A percentile compares a stretch with the other conserved stretches of the same genome.
These are phyloP conservation scores for Agriotes lineatus DNA, from an alignment of 2,888 invertebrate species.

Conservation along the genomic window DNA sequence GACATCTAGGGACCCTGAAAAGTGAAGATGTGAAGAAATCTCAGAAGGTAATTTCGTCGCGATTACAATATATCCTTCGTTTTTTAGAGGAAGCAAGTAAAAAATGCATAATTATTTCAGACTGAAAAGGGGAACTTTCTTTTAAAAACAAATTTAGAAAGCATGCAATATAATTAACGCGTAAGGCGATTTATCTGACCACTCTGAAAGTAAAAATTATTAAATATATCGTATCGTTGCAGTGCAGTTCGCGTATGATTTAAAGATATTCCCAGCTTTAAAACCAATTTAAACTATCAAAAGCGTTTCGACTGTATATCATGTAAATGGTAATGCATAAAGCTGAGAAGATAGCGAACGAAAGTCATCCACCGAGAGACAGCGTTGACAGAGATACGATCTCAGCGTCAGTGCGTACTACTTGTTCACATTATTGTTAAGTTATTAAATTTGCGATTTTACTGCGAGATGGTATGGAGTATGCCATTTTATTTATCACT, in stretches of 20 bases:
- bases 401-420: constrained; percentile 25
- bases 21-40: no score
- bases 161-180: no score
- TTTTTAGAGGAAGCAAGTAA: no score
- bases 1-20: no score
- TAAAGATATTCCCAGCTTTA: not conserved
- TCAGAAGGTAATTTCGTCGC: no score
- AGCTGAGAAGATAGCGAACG: not conserved
- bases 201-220: not conserved
- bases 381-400: constrained; percentile 35
- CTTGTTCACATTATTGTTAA: constrained; percentile 41
- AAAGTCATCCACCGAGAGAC: constrained; percentile 5
- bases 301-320: not conserved
- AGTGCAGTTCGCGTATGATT: not conserved
- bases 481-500: constrained; percentile 60
- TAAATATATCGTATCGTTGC: no score
- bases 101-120: no score
- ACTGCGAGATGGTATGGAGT: constrained; percentile 49
- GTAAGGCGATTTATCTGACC: no score
- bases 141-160: no score
- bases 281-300: not conserved
- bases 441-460: constrained; percentile 45
- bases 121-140: no score
- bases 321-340: not conserved
- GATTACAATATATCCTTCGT: no score